Evolutionary conservation across 2,888 invertebrate genomes (phyloP).

Genomic region (Linnaemya vulpina): DNA sequence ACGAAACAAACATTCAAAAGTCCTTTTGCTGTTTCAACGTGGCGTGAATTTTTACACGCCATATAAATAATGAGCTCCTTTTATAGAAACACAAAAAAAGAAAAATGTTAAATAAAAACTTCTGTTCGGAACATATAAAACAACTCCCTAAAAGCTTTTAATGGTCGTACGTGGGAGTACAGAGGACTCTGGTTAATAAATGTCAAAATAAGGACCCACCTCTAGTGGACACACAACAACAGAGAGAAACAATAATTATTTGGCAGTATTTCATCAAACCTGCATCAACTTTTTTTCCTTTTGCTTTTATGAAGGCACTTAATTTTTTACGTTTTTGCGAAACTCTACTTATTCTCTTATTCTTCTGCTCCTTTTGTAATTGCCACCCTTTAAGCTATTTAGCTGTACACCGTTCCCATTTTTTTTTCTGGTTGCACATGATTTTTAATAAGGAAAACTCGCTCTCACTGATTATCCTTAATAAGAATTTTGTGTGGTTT

Average conservation of each 20-base stretch:
- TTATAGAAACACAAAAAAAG: slow-evolving; percentile 34
- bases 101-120: slow-evolving; percentile 43
- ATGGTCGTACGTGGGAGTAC: neutral
- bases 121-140: slow-evolving; percentile 41
- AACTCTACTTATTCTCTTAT: slow-evolving; percentile 5
- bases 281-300: slow-evolving; percentile 46
- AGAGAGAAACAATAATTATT: slow-evolving; percentile 54
- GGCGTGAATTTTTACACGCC: slow-evolving; percentile 72
- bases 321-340: slow-evolving; percentile 41
- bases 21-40: slow-evolving; percentile 61
- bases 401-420: slow-evolving; percentile 45
- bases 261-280: slow-evolving; percentile 71
- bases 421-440: slow-evolving; percentile 73
- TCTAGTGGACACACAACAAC: slow-evolving; percentile 53
- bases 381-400: slow-evolving; percentile 71
- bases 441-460: slow-evolving; percentile 67
- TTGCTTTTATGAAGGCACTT: slow-evolving; percentile 62
- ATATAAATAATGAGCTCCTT: slow-evolving; percentile 71
- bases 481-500: slow-evolving; percentile 66
- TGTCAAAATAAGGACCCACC: slow-evolving; percentile 72
- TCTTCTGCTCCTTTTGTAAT: slow-evolving; percentile 57
- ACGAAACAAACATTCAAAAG: slow-evolving; percentile 61
- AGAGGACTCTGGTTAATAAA: slow-evolving; percentile 74
- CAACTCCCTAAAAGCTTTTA: slow-evolving; percentile 54
- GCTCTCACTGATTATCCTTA: slow-evolving; percentile 63